These are phyloP conservation scores for Mimachlamys varia DNA, from an alignment of 2,888 invertebrate species.

Conservation along the genomic window DNA sequence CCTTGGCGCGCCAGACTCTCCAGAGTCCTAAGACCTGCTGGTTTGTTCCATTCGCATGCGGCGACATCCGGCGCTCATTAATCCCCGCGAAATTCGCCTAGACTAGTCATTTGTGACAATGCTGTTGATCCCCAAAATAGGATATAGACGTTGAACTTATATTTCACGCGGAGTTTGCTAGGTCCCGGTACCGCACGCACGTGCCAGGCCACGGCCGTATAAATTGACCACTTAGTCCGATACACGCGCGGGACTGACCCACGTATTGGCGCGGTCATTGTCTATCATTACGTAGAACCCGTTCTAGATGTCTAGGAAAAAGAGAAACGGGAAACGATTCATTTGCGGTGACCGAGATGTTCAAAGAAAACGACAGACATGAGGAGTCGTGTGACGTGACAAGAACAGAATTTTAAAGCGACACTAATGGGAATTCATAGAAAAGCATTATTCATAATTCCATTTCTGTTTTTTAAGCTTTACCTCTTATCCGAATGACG, in stretches of 20 bases:
- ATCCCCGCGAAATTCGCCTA: slow-evolving; percentile 7
- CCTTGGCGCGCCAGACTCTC: background rate
- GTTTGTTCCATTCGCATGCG: background rate
- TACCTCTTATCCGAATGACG: background rate
- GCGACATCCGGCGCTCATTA: slow-evolving; percentile 8
- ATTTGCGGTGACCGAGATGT: background rate
- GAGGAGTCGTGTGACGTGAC: background rate
- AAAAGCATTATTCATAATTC: background rate
- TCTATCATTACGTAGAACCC: background rate
- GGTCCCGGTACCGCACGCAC: background rate
- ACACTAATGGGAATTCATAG: background rate
- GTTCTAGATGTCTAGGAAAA: background rate
- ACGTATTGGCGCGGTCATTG: background rate
- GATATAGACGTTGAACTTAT: background rate
- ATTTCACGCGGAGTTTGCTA: background rate
- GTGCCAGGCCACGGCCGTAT: background rate
- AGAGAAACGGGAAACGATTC: background rate
- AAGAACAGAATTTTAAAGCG: background rate
- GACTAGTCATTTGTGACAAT: slow-evolving; percentile 16
- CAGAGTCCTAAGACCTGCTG: slow-evolving; percentile 9
- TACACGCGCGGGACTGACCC: background rate
- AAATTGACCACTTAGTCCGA: slow-evolving; percentile 21
- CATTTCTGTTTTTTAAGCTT: background rate
- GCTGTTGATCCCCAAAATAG: background rate
- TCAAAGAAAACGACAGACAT: background rate